These are phyloP conservation scores for Andricus curvator DNA, from an alignment of 2,888 invertebrate species.

Conservation along the genomic window DNA sequence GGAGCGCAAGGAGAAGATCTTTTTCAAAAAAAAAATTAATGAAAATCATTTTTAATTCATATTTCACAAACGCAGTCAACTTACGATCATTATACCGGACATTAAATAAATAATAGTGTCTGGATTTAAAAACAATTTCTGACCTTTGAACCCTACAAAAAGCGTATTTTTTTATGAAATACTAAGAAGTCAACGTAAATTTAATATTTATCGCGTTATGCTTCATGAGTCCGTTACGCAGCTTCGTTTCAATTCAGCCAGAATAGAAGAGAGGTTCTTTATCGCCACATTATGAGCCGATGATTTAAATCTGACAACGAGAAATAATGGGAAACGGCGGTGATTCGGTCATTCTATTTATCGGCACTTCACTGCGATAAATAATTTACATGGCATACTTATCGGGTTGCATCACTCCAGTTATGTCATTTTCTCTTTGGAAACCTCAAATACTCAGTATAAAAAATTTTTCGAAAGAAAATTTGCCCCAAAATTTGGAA, in stretches of 20 bases:
- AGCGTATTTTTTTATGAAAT: background rate
- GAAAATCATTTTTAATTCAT: too few relatives aligned
- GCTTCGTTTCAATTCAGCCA: conserved; percentile 7
- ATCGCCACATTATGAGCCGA: conserved; percentile 6
- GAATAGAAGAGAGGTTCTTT: conserved; percentile 15
- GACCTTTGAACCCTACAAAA: conserved; percentile 4
- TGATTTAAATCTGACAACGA: conserved; percentile 14
- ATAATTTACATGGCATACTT: conserved; percentile 24
- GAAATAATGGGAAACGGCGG: background rate
- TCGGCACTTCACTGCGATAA: background rate
- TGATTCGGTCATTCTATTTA: conserved; percentile 11
- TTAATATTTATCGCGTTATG: conserved; percentile 29
- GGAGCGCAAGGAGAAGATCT: too few relatives aligned
- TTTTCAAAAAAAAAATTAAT: too few relatives aligned
- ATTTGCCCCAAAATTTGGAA: too few relatives aligned
- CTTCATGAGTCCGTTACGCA: conserved; percentile 8
- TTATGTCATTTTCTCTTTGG: conserved; percentile 16
- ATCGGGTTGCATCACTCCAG: conserved; percentile 4
- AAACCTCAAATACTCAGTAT: conserved; percentile 16
- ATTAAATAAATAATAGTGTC: background rate
- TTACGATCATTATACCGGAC: background rate
- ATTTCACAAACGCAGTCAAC: background rate
- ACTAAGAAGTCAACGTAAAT: conserved; percentile 16
- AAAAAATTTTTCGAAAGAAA: too few relatives aligned
- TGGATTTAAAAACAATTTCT: background rate